These are phyloP conservation scores for Poeciliopsis paucimaculata DNA, from an alignment of 2,797 vertebrate species.

Conservation along the genomic window DNA sequence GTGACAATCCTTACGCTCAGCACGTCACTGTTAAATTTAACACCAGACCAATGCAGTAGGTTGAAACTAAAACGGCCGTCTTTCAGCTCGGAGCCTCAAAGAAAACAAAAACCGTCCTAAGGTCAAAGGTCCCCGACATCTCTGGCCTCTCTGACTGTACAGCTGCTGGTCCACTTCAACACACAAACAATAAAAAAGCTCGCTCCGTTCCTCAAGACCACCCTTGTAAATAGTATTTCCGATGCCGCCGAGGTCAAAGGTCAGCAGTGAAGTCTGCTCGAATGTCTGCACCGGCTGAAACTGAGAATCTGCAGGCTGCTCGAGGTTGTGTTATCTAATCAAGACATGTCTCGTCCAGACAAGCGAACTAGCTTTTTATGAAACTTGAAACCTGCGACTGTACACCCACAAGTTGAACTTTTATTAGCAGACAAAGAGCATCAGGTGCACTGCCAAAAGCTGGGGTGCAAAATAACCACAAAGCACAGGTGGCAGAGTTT, in stretches of 20 bases:
- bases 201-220: conserved; percentile 46
- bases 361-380: neutral
- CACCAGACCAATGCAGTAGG: neutral
- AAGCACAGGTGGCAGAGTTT: conserved; percentile 49
- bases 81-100: neutral
- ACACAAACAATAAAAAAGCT: conserved; percentile 34
- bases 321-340: neutral
- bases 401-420: neutral
- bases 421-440: conserved; percentile 30
- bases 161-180: conserved; percentile 27
- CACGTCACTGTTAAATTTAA: neutral
- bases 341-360: neutral
- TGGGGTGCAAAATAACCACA: neutral
- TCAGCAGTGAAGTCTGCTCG: conserved; percentile 22
- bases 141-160: conserved; percentile 30
- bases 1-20: neutral
- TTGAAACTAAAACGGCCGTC: neutral
- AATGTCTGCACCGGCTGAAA: conserved; percentile 6
- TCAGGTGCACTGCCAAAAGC: conserved; percentile 32
- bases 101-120: conserved; percentile 2
- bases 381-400: neutral
- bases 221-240: conserved; percentile 51
- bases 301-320: conserved; percentile 13
- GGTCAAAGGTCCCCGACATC: conserved; percentile 35
- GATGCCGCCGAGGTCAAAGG: conserved; percentile 31